A percentile compares a stretch with the other conserved stretches of the same genome.
Conservation (phyloP, 2,797 vertebrate genomes). For the Monodelphis domestica region DNA sequence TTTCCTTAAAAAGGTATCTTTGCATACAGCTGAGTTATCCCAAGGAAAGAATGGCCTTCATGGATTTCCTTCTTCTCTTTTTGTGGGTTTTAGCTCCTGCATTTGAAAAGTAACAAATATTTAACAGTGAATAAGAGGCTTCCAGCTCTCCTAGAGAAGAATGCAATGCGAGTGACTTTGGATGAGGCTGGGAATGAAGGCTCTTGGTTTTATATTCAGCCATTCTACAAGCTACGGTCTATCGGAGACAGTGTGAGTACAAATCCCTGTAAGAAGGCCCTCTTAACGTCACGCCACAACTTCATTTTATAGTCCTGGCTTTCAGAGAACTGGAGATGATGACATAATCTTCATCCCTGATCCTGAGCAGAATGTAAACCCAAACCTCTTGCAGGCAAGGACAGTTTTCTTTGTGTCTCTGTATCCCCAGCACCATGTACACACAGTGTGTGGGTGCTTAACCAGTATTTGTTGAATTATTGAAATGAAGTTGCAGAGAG, state of each 20-base stretch:
- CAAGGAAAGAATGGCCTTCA: conserved; percentile 50
- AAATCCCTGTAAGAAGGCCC: accelerated
- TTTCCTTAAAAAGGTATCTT: neutral
- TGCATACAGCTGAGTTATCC: neutral
- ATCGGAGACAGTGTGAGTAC: conserved; percentile 97
- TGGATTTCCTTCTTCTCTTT: conserved; percentile 49
- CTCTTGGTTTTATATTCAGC: conserved; percentile 99
- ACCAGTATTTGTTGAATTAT: neutral
- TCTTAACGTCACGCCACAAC: accelerated
- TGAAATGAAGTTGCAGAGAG: neutral
- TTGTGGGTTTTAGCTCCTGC: conserved; percentile 91
- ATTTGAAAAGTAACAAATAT: conserved; percentile 99
- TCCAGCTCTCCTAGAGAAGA: conserved; percentile 97
- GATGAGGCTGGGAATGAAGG: conserved; percentile 98
- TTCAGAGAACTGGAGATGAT: neutral
- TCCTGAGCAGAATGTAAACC: neutral
- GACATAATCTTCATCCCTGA: neutral
- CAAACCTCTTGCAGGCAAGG: neutral
- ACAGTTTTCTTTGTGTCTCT: neutral
- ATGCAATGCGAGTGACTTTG: conserved; percentile 97
- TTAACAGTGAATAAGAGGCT: conserved; percentile 98
- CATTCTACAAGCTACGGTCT: conserved; percentile 98
- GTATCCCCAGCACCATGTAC: neutral
- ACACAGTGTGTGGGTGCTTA: neutral
- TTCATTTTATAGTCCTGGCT: accelerated